Conservation (phyloP, 2,888 invertebrate genomes). For the Bursaphelenchus okinawaensis region DNA sequence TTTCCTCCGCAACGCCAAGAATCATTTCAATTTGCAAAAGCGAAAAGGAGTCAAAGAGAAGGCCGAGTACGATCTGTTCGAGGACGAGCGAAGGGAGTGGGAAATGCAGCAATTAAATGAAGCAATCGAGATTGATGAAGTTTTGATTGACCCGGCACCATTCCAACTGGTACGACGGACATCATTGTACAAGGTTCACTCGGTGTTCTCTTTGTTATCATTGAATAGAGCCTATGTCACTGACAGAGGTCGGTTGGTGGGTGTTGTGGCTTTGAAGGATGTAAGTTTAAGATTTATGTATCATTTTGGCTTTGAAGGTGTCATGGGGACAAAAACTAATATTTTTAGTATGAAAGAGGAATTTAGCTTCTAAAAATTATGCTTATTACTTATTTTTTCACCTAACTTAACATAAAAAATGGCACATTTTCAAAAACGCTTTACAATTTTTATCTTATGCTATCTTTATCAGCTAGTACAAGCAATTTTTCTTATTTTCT, state of each 20-base stretch:
- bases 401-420: no score
- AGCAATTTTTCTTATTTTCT: no score
- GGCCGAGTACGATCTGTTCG: slow-evolving; percentile 41
- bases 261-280: slow-evolving; percentile 53
- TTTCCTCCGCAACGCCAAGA: slow-evolving; percentile 36
- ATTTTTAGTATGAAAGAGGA: no score
- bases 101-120: slow-evolving; percentile 37
- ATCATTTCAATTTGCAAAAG: slow-evolving; percentile 37
- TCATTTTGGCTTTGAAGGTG: no score
- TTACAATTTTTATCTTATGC: no score
- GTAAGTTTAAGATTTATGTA: no score
- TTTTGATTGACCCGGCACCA: slow-evolving; percentile 50
- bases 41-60: slow-evolving; percentile 34
- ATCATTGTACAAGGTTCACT: slow-evolving; percentile 52
- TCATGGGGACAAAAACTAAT: no score
- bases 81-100: slow-evolving; percentile 45
- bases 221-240: slow-evolving; percentile 53
- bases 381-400: no score
- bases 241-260: slow-evolving; percentile 52
- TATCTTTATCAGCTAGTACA: no score
- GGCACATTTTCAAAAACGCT: no score
- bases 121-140: slow-evolving; percentile 39
- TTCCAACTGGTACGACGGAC: slow-evolving; percentile 53
- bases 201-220: slow-evolving; percentile 54
- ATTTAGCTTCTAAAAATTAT: no score